Conservation (phyloP, 1,140 invertebrate genomes). For the Caenorhabditis inopinata region DNA sequence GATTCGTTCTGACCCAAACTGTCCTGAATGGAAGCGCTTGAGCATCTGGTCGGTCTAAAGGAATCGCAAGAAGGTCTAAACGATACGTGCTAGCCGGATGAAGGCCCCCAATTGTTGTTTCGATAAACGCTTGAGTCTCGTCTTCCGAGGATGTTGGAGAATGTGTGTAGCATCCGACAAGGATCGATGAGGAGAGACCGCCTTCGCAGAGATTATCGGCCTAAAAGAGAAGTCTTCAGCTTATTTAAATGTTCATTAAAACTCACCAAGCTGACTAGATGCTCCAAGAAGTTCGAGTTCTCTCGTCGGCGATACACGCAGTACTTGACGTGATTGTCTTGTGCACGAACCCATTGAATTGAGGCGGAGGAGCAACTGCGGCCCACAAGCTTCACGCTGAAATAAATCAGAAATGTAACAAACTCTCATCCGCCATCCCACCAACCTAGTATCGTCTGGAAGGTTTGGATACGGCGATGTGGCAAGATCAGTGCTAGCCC, state of each 20-base stretch:
- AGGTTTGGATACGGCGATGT: constrained; percentile 51
- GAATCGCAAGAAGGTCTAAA: constrained; percentile 51
- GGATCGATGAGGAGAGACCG: constrained; percentile 22
- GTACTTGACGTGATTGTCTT: constrained; percentile 45
- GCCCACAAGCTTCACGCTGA: constrained; percentile 48
- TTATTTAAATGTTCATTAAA: not conserved
- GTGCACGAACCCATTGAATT: constrained; percentile 50
- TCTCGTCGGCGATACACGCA: constrained; percentile 52
- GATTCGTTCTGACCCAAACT: constrained; percentile 51
- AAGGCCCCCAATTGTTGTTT: constrained; percentile 46
- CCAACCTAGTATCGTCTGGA: constrained; percentile 51
- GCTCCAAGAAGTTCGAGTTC: constrained; percentile 49
- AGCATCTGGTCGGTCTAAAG: constrained; percentile 33
- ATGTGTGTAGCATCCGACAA: constrained; percentile 52
- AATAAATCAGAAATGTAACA: not conserved
- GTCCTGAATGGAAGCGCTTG: constrained; percentile 52
- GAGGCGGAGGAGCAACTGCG: constrained; percentile 42
- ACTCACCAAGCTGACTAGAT: constrained; percentile 48
- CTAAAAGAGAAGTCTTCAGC: not conserved
- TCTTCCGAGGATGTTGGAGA: not conserved
- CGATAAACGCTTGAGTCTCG: constrained; percentile 25
- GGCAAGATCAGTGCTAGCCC: constrained; percentile 44
- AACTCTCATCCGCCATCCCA: not conserved
- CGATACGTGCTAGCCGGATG: constrained; percentile 49
- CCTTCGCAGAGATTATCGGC: constrained; percentile 47